Base-by-base conservation (phyloP, 2,888 invertebrate species). In the Nebria salina region DNA sequence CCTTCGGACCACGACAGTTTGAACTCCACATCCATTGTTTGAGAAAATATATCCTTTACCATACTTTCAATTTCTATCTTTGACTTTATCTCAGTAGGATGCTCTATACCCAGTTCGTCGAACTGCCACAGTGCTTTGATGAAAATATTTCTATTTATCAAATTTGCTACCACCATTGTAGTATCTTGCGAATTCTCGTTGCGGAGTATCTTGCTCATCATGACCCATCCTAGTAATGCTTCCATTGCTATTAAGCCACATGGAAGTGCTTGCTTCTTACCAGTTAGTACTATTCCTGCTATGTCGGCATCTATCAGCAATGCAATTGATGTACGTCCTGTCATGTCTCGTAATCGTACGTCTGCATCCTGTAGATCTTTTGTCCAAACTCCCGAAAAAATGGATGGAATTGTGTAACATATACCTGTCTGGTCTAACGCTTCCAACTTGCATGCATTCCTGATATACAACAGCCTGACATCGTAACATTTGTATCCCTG, bases 51-150 rank as follows among this genome's bases (percentile, higher is more conserved):
- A 4, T 85, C 76, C 79, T 82, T 84, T 0, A 85, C 84, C 7
- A 82, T 83, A 65, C 81, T 42, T 54, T 85, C 84, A 5, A 77
- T 82, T 66, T 83, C 82, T 20, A 84, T 77, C 75, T 82, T 84
- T 9, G 84, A 73, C 74, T 83, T 83, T 13, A 75, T 85, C 76
- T 85, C 84, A 0, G 84, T 75, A 0, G 86, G 86, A 79, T 87
- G 86, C 7, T 42, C 83, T 9, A 87, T 87, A 0, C 87, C 87
- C 2, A 86, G 68, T 7, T 83, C 83, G 43, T 87, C 87, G 1
- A 87, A 82, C 13, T 77, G 79, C 86, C 87, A 87, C 70, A 87
- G 82, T 54, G 86, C 83, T 0, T 84, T 83, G 4, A 86, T 82
- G 9, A 83, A 82, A 25, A 83, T 84, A 15, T 83, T 75, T 25